A percentile compares a stretch with the other conserved stretches of the same genome.
phyloP scores from a whole-genome alignment of 2,113 vertebrate genomes.

The Erythrolamprus reginae region DNA sequence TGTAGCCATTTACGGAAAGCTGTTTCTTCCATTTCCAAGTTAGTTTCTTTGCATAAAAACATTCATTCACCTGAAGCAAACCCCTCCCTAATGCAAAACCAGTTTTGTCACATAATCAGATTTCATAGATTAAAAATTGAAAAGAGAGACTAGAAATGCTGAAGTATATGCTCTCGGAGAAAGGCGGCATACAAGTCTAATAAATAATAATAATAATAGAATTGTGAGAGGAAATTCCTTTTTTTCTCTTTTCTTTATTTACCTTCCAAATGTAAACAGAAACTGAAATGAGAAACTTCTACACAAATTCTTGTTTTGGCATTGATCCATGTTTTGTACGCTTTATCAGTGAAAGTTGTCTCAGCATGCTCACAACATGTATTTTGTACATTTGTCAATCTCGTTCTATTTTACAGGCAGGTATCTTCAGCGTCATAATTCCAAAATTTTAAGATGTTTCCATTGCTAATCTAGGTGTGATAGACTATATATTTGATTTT shows the following conservation, averaged over 20 bases:
- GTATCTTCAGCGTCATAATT: background rate
- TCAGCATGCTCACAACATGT: background rate
- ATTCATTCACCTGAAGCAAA: background rate
- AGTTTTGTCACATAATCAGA: background rate
- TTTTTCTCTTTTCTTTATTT: background rate
- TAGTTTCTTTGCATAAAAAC: background rate
- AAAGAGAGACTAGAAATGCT: background rate
- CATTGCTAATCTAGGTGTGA: background rate
- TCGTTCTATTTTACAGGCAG: background rate
- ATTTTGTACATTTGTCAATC: background rate
- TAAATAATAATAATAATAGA: too few relatives aligned
- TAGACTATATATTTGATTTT: background rate
- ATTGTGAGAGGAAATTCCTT: background rate
- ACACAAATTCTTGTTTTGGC: background rate
- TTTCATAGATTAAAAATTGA: background rate
- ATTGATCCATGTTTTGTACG: background rate
- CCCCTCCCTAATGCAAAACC: background rate
- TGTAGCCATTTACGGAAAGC: background rate
- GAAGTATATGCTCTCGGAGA: too few relatives aligned
- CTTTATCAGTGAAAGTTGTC: background rate
- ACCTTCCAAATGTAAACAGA: background rate
- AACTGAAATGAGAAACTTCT: background rate
- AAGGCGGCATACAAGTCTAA: too few relatives aligned
- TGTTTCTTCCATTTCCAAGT: background rate
- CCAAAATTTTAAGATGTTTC: background rate